phyloP scores from a whole-genome alignment of 2,888 invertebrate species.

The Lasioglossum figueresi region DNA sequence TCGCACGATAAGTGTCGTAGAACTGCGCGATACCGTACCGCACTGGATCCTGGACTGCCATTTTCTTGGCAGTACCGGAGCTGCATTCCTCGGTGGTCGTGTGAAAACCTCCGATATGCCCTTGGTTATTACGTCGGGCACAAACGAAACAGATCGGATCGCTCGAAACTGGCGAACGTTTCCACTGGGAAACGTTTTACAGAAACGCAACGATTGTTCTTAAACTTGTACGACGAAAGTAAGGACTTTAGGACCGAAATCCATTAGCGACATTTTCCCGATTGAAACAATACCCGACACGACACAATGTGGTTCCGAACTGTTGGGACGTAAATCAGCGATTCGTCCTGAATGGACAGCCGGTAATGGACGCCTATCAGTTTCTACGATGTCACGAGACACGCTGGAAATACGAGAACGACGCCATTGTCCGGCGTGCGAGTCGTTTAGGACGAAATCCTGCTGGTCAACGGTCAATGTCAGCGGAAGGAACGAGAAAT shows the following conservation, averaged over 20 bases:
- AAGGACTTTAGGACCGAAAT: background rate
- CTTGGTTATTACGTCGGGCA: background rate
- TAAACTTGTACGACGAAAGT: background rate
- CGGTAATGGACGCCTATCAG: background rate
- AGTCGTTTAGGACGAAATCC: conserved; percentile 26
- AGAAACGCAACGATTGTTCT: background rate
- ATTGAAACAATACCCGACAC: background rate
- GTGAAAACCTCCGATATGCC: conserved; percentile 42
- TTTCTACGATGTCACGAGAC: background rate
- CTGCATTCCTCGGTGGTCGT: conserved; percentile 49
- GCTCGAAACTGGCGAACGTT: background rate
- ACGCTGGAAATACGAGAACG: background rate
- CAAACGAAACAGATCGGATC: conserved; percentile 15
- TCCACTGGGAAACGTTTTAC: background rate
- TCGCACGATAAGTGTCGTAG: conserved; percentile 56
- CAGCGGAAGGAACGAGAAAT: conserved; percentile 59
- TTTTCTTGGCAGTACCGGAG: conserved; percentile 44
- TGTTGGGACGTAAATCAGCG: background rate
- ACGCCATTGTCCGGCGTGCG: conserved; percentile 8
- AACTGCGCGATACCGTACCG: conserved; percentile 42
- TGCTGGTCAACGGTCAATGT: conserved; percentile 60
- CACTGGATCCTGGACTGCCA: conserved; percentile 6
- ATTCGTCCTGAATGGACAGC: conserved; percentile 7
- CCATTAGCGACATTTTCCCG: background rate
- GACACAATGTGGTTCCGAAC: background rate